These are phyloP conservation scores for Tauraco erythrolophus DNA, from an alignment of 2,113 vertebrate genomes.

Conservation along the genomic window DNA sequence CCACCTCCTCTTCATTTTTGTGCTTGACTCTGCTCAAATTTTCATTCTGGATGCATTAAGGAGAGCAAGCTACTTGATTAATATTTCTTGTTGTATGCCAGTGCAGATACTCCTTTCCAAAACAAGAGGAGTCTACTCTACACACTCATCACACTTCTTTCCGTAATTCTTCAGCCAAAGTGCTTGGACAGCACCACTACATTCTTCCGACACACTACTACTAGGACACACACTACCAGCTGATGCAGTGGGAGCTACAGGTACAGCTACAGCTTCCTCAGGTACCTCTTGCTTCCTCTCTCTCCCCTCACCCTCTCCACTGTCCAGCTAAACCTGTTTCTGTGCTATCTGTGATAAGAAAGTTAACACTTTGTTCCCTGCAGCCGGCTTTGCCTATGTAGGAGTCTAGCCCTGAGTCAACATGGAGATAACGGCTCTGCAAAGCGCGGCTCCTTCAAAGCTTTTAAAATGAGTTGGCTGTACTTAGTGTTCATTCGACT, in stretches of 20 bases:
- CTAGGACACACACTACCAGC: neutral
- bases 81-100: neutral
- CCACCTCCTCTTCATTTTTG: neutral
- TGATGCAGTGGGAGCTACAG: neutral
- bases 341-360: neutral
- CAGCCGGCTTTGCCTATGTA: neutral
- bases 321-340: neutral
- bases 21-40: neutral
- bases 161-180: neutral
- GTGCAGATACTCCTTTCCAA: neutral
- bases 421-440: neutral
- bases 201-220: too few relatives aligned
- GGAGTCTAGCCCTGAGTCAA: neutral
- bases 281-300: neutral
- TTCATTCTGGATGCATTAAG: neutral
- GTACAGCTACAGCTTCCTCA: neutral
- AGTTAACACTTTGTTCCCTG: neutral
- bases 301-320: fast-evolving
- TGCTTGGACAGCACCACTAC: neutral
- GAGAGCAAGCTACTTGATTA: neutral
- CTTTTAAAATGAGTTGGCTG: neutral
- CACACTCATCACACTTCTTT: neutral
- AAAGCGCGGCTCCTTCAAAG: neutral
- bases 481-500: neutral
- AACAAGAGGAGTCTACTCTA: neutral